Percentiles rank a stretch among this genome's conserved stretches.
Evolutionary conservation across 1,140 invertebrate genomes (phyloP).

Genomic region (Manduca sexta): DNA sequence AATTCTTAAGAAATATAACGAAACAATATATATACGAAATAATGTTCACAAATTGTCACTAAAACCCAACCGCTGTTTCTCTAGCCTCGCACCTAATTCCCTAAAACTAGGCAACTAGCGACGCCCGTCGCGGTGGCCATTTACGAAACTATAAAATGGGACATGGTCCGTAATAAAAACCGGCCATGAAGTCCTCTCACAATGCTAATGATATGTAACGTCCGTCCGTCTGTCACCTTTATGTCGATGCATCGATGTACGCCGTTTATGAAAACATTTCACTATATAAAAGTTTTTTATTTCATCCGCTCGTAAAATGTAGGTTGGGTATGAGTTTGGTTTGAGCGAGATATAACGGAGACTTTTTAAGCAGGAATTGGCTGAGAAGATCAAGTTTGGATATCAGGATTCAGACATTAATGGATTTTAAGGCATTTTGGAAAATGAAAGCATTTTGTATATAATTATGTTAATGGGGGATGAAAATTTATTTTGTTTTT

Average conservation of each 20-base stretch:
- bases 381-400: too few relatives aligned
- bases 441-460: too few relatives aligned
- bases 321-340: too few relatives aligned
- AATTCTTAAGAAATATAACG: too few relatives aligned
- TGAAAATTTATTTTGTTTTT: too few relatives aligned
- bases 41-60: too few relatives aligned
- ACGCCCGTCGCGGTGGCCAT: constrained; percentile 37
- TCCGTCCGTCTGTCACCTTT: constrained; percentile 19
- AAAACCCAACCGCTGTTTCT: constrained; percentile 15
- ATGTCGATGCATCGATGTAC: constrained; percentile 5
- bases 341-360: too few relatives aligned
- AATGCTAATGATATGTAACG: constrained; percentile 51
- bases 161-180: constrained; percentile 47
- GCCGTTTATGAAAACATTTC: constrained; percentile 18
- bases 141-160: constrained; percentile 57
- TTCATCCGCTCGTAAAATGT: constrained; percentile 15
- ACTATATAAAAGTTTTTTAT: constrained; percentile 37
- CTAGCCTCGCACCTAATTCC: constrained; percentile 28
- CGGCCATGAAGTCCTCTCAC: constrained; percentile 30
- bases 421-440: too few relatives aligned
- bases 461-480: too few relatives aligned
- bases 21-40: background rate
- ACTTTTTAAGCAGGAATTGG: too few relatives aligned
- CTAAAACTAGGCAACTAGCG: constrained; percentile 60
- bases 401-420: too few relatives aligned